phyloP scores from a whole-genome alignment of 1,140 invertebrate species.

The Drosophila truncata region DNA sequence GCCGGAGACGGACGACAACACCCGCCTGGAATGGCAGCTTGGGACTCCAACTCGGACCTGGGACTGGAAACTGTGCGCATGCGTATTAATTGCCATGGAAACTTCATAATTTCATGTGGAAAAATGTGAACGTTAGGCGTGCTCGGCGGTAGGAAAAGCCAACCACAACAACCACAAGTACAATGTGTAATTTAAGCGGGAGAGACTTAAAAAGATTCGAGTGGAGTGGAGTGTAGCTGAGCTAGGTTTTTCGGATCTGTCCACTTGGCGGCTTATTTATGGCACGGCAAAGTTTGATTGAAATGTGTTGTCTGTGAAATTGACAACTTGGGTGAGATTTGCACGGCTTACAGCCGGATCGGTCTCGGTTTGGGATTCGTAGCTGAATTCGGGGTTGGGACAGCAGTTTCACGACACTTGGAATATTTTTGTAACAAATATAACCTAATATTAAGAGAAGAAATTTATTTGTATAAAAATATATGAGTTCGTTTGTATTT shows the following conservation, averaged over 20 bases:
- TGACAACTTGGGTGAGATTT: slow-evolving; percentile 84
- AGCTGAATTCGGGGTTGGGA: slow-evolving; percentile 7
- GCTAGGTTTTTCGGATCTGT: slow-evolving; percentile 55
- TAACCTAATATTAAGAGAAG: neutral
- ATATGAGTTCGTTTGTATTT: neutral
- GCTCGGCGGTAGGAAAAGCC: slow-evolving; percentile 36
- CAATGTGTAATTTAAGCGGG: slow-evolving; percentile 68
- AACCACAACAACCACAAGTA: slow-evolving; percentile 40
- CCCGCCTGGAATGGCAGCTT: slow-evolving; percentile 61
- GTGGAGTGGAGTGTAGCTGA: slow-evolving; percentile 10
- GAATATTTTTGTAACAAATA: neutral
- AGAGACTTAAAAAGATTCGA: slow-evolving; percentile 49
- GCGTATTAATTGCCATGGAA: slow-evolving; percentile 81
- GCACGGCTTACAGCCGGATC: slow-evolving; percentile 52
- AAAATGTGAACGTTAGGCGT: slow-evolving; percentile 79
- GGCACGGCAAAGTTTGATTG: slow-evolving; percentile 80
- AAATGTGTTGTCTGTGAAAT: slow-evolving; percentile 81
- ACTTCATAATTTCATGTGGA: slow-evolving; percentile 83
- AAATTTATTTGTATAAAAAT: neutral
- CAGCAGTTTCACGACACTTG: slow-evolving; percentile 1
- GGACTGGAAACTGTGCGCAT: slow-evolving; percentile 46
- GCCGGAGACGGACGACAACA: slow-evolving; percentile 62
- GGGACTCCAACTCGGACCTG: slow-evolving; percentile 7
- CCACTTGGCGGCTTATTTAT: slow-evolving; percentile 77
- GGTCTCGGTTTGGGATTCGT: slow-evolving; percentile 17